Percentiles rank a stretch among this genome's conserved stretches.
Evolutionary conservation across 1,140 invertebrate genomes (phyloP).

Genomic region (Brachionus rubens): DNA sequence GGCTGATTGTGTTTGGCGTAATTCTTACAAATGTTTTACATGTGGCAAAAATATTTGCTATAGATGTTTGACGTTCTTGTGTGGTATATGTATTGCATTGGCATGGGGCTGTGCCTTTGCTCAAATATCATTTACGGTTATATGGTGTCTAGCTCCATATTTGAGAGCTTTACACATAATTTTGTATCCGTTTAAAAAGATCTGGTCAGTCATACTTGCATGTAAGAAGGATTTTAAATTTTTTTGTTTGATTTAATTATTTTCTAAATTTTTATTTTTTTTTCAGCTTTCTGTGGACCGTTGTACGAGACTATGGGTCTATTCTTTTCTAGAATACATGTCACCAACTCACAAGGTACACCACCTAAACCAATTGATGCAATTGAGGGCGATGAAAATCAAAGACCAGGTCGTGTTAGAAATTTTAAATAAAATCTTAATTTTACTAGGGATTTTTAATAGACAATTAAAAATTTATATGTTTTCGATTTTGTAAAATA

Average conservation of each 20-base stretch:
- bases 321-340: constrained; percentile 33
- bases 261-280: not conserved
- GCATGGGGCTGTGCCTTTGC: constrained; percentile 38
- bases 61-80: constrained; percentile 23
- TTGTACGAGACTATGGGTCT: constrained; percentile 12
- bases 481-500: too few relatives aligned
- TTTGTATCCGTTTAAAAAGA: constrained; percentile 15
- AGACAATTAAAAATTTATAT: too few relatives aligned
- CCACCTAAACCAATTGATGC: constrained; percentile 34
- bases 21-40: constrained; percentile 23
- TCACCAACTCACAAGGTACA: constrained; percentile 13
- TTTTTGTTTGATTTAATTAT: not conserved
- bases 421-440: constrained; percentile 37
- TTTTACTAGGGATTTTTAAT: too few relatives aligned
- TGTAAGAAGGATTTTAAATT: not conserved
- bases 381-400: constrained; percentile 19
- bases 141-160: constrained; percentile 19
- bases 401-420: not conserved
- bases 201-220: not conserved
- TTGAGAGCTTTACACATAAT: constrained; percentile 15
- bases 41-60: constrained; percentile 44
- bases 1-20: constrained; percentile 30
- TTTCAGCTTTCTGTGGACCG: constrained; percentile 23
- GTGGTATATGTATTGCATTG: constrained; percentile 13
- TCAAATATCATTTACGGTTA: constrained; percentile 5